Base-by-base conservation (phyloP, 2,888 invertebrate genomes). In the Cosmia trapezina region DNA sequence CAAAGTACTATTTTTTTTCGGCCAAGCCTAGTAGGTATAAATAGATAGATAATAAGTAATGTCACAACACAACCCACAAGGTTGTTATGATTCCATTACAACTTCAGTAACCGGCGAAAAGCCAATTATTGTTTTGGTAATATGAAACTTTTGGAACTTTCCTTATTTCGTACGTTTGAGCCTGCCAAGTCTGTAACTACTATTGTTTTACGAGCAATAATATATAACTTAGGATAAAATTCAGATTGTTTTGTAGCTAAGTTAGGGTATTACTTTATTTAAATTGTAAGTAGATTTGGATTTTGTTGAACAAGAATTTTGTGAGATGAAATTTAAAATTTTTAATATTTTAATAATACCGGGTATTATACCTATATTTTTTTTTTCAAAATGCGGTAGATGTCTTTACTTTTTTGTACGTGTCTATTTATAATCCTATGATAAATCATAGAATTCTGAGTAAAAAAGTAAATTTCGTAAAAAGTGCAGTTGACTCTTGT, bases 1-100 rank as follows among this genome's bases (percentile, higher is more conserved):
- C n/a, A n/a, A n/a, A n/a, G n/a, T n/a, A n/a, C n/a, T n/a, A n/a
- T n/a, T n/a, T n/a, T n/a, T n/a, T n/a, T n/a, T n/a, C n/a, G n/a
- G n/a, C n/a, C n/a, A n/a, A n/a, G n/a, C n/a, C n/a, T n/a, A n/a
- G n/a, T n/a, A n/a, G n/a, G 37, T 37, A 37, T 37, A 28, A 28
- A 28, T 28, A 37, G 37, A 6, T 37, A 4, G 37, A 37, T 37
- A 59, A 28, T 28, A 54, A 28, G 45, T 22, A 47, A 60, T 60
- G 6, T 54, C 17, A 45, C n/a, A 4, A 37, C 37, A 37, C 0
- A 51, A 51, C 2, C 14, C 8, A 17, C 12, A 78, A 61, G 19
- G 17, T 70, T 54, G 59, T 78, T 78, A 65, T 69, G 66, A 51
- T 62, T 62, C 64, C 41, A 80, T 80, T 78, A 45, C 17, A 80